Evolutionary conservation across 2,888 invertebrate genomes (phyloP).

Genomic region (Tachina fera): DNA sequence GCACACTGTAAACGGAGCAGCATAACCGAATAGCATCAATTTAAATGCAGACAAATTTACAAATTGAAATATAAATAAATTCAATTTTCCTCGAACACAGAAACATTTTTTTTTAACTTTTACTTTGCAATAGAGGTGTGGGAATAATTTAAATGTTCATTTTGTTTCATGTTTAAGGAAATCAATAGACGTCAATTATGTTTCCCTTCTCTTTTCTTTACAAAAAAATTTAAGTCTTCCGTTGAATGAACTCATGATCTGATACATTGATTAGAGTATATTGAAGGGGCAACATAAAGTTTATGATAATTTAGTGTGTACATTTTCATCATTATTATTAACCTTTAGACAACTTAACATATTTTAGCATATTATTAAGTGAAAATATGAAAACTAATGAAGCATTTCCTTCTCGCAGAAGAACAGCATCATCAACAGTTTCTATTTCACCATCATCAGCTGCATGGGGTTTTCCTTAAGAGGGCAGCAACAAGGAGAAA

Average conservation of each 20-base stretch:
- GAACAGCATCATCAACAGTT: constrained; percentile 1
- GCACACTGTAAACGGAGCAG: not conserved
- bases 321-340: constrained; percentile 42
- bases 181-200: constrained; percentile 57
- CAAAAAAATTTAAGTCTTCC: not conserved
- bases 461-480: not conserved
- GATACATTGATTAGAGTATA: not conserved
- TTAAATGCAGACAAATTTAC: constrained; percentile 50
- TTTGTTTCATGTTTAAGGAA: constrained; percentile 47
- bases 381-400: constrained; percentile 67
- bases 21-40: constrained; percentile 16
- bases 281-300: not conserved
- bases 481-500: constrained; percentile 3
- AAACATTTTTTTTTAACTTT: not conserved
- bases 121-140: constrained; percentile 8
- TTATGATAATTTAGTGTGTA: not conserved
- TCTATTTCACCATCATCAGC: not conserved
- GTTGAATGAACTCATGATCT: not conserved
- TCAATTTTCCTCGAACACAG: constrained; percentile 49
- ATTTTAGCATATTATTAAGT: constrained; percentile 63
- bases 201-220: constrained; percentile 4
- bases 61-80: constrained; percentile 58
- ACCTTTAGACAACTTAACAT: constrained; percentile 65
- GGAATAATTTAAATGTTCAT: constrained; percentile 50
- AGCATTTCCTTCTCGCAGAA: constrained; percentile 28